Percentiles rank a stretch among this genome's conserved stretches.
phyloP scores from a whole-genome alignment of 2,797 vertebrate genomes.

The Chelon labrosus region DNA sequence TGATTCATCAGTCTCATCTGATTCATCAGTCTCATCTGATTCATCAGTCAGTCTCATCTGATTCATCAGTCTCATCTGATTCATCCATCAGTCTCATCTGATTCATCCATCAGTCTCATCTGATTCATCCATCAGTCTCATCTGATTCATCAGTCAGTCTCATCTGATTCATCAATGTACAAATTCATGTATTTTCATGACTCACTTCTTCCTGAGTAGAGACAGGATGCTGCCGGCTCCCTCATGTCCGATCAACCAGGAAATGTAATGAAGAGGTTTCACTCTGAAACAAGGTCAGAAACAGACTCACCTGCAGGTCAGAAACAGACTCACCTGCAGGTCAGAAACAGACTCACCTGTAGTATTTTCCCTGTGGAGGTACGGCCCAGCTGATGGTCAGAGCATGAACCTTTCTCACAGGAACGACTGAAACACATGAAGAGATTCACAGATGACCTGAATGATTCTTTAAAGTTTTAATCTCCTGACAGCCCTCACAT shows the following conservation, averaged over 20 bases:
- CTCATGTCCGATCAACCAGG: slow-evolving; percentile 97
- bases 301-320: slow-evolving; percentile 88
- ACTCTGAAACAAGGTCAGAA: slow-evolving; percentile 81
- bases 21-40: too few species aligned
- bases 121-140: too few species aligned
- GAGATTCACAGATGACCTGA: too few species aligned
- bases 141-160: too few species aligned
- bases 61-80: too few species aligned
- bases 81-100: too few species aligned
- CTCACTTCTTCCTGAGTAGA: slow-evolving; percentile 92
- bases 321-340: slow-evolving; percentile 88
- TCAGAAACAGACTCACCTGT: slow-evolving; percentile 84
- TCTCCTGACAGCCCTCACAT: too few species aligned
- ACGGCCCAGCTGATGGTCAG: slow-evolving; percentile 95
- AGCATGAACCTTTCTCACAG: slow-evolving; percentile 94
- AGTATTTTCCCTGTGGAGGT: slow-evolving; percentile 92
- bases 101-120: too few species aligned
- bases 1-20: too few species aligned
- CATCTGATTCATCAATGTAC: too few species aligned
- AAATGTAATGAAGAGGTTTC: slow-evolving; percentile 96
- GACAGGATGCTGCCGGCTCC: slow-evolving; percentile 95
- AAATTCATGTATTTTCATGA: background rate
- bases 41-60: too few species aligned
- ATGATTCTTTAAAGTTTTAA: too few species aligned
- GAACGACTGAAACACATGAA: slow-evolving; percentile 87